Percentiles rank a stretch among this genome's conserved stretches.
These are phyloP conservation scores for Melanophora roralis DNA, from an alignment of 2,888 invertebrate genomes.

Conservation along the genomic window DNA sequence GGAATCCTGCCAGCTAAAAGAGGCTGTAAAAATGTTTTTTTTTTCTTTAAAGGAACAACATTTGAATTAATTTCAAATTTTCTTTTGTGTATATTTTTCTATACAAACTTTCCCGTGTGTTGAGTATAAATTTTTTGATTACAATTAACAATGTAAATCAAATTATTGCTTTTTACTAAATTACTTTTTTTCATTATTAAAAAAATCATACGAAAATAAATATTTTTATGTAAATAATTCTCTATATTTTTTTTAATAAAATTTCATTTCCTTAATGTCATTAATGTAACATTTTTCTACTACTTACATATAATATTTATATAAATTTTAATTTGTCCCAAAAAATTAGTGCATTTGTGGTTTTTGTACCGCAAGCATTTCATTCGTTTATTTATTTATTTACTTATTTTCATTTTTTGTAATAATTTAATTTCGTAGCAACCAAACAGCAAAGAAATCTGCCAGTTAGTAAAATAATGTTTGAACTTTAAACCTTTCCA, in stretches of 20 bases:
- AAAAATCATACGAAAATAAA: conserved; percentile 12
- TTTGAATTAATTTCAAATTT: background rate
- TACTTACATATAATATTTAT: background rate
- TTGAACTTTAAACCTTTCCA: background rate
- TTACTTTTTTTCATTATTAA: conserved; percentile 2
- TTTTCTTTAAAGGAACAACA: background rate
- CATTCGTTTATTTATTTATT: background rate
- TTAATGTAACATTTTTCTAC: conserved; percentile 4
- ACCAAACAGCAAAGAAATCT: background rate
- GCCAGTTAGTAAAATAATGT: background rate
- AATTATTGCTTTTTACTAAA: conserved; percentile 9
- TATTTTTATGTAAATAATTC: conserved; percentile 38
- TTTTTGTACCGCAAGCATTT: background rate
- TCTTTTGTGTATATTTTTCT: background rate
- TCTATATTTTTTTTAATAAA: conserved; percentile 21
- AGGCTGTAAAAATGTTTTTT: no score
- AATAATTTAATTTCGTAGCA: background rate
- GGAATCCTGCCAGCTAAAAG: no score
- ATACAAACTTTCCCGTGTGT: background rate
- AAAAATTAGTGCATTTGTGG: no score
- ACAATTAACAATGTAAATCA: conserved; percentile 7
- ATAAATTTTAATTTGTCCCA: no score
- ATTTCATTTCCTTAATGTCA: conserved; percentile 39
- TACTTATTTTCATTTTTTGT: background rate
- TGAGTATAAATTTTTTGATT: conserved; percentile 13